A percentile compares a stretch with the other conserved stretches of the same genome.
Conservation (phyloP, 2,797 vertebrate genomes). For the Cacajao melanocephalus region DNA sequence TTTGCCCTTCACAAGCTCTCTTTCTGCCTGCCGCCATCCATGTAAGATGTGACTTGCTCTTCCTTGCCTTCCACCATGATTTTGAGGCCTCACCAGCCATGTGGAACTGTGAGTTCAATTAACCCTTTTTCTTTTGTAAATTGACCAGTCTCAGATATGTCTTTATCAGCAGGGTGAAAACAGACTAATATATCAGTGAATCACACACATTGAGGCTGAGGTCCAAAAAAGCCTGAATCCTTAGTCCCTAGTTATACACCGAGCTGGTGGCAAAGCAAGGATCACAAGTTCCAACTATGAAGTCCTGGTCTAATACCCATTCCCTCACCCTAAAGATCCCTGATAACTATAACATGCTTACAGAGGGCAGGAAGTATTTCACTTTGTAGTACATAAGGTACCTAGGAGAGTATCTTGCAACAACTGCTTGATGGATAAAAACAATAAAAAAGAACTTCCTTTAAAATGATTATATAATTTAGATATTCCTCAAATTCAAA, state of each 20-base stretch:
- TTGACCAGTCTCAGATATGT: neutral
- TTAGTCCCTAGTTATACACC: neutral
- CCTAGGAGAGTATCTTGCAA: neutral
- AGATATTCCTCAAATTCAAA: constrained; percentile 31
- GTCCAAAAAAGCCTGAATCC: neutral
- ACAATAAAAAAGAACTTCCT: neutral
- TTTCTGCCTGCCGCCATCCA: neutral
- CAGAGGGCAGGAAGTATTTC: neutral
- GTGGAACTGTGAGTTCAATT: neutral
- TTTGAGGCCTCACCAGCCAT: neutral
- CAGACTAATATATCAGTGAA: neutral
- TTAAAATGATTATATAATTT: constrained; percentile 11
- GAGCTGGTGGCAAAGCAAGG: neutral
- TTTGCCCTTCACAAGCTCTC: neutral
- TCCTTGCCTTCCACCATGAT: neutral
- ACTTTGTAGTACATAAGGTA: neutral
- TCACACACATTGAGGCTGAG: neutral
- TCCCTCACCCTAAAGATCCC: neutral
- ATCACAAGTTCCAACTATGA: neutral
- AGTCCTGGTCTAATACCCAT: too few species aligned
- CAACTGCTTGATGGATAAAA: neutral
- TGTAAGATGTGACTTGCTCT: neutral
- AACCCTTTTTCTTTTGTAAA: neutral
- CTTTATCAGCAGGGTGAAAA: neutral
- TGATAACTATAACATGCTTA: neutral